phyloP scores from a whole-genome alignment of 1,140 invertebrate species.

The Polypedilum pembai region DNA sequence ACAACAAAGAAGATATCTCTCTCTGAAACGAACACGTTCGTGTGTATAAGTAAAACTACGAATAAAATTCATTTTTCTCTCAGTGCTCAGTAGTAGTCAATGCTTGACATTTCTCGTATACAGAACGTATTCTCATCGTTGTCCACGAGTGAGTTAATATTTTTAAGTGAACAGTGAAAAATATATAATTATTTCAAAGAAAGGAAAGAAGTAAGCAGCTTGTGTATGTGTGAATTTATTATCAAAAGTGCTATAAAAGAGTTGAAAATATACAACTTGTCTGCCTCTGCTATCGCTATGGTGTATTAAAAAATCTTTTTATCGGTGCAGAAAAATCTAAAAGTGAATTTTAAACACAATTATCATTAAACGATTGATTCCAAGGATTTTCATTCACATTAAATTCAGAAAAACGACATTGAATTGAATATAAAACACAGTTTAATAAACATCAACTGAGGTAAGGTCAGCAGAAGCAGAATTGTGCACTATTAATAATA shows the following conservation, averaged over 20 bases:
- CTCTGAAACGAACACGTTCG: background rate
- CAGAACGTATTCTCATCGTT: background rate
- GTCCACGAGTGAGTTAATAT: background rate
- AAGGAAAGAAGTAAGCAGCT: background rate
- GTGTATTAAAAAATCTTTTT: background rate
- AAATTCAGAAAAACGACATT: background rate
- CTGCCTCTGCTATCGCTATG: background rate
- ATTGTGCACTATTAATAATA: background rate
- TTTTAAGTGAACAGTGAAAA: background rate
- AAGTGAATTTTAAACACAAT: background rate
- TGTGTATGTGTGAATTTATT: background rate
- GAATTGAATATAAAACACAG: background rate
- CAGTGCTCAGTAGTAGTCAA: too few species aligned
- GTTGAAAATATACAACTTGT: background rate
- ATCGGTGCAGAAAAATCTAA: background rate
- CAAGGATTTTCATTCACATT: slow-evolving; percentile 4
- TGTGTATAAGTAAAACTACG: slow-evolving; percentile 5
- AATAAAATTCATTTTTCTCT: slow-evolving; percentile 4
- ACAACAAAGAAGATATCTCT: background rate
- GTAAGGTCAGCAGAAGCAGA: background rate
- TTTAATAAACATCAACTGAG: slow-evolving; percentile 7
- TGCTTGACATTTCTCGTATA: background rate
- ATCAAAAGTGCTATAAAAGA: slow-evolving; percentile 15
- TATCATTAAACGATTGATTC: background rate
- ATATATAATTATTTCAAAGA: background rate